Evolutionary conservation across 2,113 vertebrate species (phyloP).

Genomic region (Ursus arctos): DNA sequence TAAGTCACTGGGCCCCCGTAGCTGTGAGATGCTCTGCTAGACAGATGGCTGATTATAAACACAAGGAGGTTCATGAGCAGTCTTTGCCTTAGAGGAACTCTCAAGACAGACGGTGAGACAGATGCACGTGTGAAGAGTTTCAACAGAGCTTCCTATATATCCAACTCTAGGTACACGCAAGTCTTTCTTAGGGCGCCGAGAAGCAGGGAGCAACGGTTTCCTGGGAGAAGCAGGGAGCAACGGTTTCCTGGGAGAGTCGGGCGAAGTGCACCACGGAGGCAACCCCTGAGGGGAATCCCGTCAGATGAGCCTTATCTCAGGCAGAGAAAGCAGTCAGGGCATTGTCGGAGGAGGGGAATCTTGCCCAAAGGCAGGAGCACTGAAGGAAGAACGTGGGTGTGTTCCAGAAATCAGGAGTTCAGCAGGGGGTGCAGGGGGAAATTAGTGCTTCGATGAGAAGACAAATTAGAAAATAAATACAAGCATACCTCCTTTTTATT

Average conservation of each 20-base stretch:
- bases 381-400: background rate
- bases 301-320: background rate
- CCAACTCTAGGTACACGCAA: background rate
- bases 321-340: background rate
- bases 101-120: background rate
- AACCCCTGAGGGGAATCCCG: background rate
- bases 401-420: background rate
- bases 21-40: background rate
- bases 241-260: background rate
- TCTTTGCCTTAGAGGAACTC: background rate
- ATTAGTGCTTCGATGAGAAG: background rate
- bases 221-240: background rate
- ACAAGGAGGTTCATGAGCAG: background rate
- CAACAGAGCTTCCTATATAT: background rate
- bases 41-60: background rate
- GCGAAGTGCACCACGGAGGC: background rate
- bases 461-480: constrained; percentile 5
- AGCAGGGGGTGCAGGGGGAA: background rate
- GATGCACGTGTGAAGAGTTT: background rate
- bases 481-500: background rate
- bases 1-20: background rate
- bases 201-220: background rate
- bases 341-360: fast-evolving
- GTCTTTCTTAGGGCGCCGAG: background rate
- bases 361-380: background rate